Percentiles rank a stretch among this genome's conserved stretches.
These are phyloP conservation scores for Junonia oenone DNA, from an alignment of 2,888 invertebrate species.

Conservation along the genomic window DNA sequence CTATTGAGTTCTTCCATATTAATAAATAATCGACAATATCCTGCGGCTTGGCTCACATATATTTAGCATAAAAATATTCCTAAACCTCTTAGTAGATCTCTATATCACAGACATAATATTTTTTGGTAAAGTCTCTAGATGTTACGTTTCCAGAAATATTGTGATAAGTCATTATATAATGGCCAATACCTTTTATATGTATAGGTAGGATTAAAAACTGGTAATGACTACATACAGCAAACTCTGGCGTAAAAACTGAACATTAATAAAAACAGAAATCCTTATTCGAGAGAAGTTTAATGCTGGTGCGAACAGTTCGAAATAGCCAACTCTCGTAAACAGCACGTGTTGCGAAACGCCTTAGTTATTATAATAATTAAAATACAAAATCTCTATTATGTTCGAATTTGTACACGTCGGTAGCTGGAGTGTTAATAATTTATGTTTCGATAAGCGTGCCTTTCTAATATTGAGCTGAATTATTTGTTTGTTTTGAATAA, in stretches of 20 bases:
- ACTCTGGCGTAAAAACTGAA: neutral
- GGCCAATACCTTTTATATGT: too few relatives aligned
- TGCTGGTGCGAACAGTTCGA: conserved; percentile 2
- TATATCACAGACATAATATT: too few relatives aligned
- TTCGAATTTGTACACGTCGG: neutral
- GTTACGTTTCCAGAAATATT: too few relatives aligned
- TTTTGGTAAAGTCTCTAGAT: too few relatives aligned
- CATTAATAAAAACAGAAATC: neutral
- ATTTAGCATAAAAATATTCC: too few relatives aligned
- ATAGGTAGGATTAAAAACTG: neutral
- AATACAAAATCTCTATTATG: conserved; percentile 13
- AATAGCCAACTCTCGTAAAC: conserved; percentile 17
- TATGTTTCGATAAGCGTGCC: neutral
- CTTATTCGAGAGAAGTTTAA: neutral
- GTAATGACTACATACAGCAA: neutral
- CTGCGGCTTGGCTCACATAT: too few relatives aligned
- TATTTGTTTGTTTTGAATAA: too few relatives aligned
- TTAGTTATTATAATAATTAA: conserved; percentile 17
- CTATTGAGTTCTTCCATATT: too few relatives aligned
- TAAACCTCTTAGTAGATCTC: too few relatives aligned
- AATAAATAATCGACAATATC: too few relatives aligned
- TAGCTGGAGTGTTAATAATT: neutral
- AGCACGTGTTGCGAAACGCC: conserved; percentile 9
- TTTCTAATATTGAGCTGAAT: too few relatives aligned
- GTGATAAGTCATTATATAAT: too few relatives aligned